Conservation (phyloP, 2,888 invertebrate genomes). For the Cylindroiulus punctatus region DNA sequence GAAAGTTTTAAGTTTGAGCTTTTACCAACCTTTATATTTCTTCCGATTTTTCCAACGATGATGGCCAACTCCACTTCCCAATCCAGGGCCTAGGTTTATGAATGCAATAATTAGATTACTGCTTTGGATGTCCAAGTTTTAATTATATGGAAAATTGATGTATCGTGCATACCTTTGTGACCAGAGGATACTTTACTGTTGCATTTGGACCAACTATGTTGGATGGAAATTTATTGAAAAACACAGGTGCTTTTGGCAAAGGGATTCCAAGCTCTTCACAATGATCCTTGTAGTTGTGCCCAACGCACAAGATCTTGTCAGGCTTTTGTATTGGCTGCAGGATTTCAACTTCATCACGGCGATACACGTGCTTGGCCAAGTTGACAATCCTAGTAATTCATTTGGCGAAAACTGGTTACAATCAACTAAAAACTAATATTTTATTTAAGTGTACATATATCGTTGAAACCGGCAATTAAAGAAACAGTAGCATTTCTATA, state of each 20-base stretch:
- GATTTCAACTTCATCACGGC: no score
- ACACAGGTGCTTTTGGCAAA: slow-evolving; percentile 79
- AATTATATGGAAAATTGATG: neutral
- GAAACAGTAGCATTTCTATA: no score
- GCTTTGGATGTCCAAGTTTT: neutral
- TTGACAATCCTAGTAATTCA: no score
- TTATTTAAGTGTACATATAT: no score
- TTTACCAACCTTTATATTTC: slow-evolving; percentile 69
- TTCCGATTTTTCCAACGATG: slow-evolving; percentile 81
- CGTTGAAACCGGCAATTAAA: no score
- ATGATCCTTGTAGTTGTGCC: slow-evolving; percentile 86
- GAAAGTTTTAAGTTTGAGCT: no score
- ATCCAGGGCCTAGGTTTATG: slow-evolving; percentile 83
- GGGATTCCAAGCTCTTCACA: slow-evolving; percentile 83
- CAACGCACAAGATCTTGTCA: slow-evolving; percentile 86
- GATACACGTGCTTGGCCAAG: no score
- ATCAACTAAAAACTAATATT: no score
- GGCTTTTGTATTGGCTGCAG: slow-evolving; percentile 79
- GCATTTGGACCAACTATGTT: slow-evolving; percentile 79
- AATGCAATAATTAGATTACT: no score
- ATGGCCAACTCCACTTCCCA: slow-evolving; percentile 90
- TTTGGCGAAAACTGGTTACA: no score
- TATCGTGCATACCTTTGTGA: neutral
- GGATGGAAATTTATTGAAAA: slow-evolving; percentile 88
- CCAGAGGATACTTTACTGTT: slow-evolving; percentile 72